Evolutionary conservation across 2,113 vertebrate genomes (phyloP).

Genomic region (Aramus guarauna): DNA sequence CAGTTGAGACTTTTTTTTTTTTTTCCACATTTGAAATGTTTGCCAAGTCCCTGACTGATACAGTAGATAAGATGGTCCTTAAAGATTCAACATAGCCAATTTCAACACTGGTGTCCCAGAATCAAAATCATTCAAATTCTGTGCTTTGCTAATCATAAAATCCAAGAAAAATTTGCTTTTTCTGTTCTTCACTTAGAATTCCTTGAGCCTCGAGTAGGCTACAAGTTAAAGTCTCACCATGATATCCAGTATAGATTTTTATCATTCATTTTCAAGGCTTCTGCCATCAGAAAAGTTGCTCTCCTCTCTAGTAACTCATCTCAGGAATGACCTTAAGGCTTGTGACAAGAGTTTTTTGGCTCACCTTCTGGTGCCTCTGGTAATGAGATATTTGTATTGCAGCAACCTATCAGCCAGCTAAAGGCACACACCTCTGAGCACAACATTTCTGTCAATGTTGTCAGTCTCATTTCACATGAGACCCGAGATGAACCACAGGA

Average conservation of each 20-base stretch:
- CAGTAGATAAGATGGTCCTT: not conserved
- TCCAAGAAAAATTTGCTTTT: not conserved
- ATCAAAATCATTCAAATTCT: not conserved
- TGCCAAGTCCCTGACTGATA: not conserved
- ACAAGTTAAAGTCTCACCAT: not conserved
- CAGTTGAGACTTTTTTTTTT: not conserved
- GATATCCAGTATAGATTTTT: not conserved
- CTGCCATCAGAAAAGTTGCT: not conserved
- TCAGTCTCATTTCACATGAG: not conserved
- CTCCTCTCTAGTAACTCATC: not conserved
- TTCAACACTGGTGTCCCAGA: not conserved
- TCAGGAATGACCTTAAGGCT: not conserved
- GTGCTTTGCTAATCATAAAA: conserved; percentile 29
- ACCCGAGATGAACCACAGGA: not conserved
- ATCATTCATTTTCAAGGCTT: not conserved
- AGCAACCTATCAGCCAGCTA: not conserved
- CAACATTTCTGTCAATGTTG: not conserved
- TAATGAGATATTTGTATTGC: not conserved
- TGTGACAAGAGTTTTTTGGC: not conserved
- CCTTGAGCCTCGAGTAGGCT: not conserved
- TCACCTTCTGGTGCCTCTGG: not conserved
- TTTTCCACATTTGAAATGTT: not conserved
- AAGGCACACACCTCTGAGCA: not conserved
- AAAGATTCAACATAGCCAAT: not conserved
- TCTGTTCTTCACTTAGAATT: not conserved